Percentiles rank a stretch among this genome's conserved stretches.
Evolutionary conservation across 2,888 invertebrate genomes (phyloP).

Genomic region (Ormyrus rosae): DNA sequence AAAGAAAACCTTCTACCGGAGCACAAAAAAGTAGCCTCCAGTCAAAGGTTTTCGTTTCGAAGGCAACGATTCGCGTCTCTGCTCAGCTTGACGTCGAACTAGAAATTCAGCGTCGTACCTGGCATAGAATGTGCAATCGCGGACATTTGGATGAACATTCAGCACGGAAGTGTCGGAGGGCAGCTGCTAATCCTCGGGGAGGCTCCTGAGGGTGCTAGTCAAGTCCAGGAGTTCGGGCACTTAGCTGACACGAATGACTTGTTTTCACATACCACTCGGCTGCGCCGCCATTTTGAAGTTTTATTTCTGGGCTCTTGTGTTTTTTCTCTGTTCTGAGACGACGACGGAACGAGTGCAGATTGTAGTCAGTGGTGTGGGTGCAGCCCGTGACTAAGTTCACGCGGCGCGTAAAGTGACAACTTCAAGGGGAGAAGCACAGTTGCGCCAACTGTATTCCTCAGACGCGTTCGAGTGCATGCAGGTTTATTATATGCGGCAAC

Average conservation of each 20-base stretch:
- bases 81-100: too few relatives aligned
- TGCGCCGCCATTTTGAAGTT: constrained; percentile 75
- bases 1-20: not conserved
- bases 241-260: not conserved
- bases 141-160: constrained; percentile 75
- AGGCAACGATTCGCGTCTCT: constrained; percentile 13
- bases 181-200: constrained; percentile 30
- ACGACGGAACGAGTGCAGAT: too few relatives aligned
- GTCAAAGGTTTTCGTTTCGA: not conserved
- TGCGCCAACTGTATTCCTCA: too few relatives aligned
- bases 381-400: too few relatives aligned
- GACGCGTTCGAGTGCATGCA: too few relatives aligned
- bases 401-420: too few relatives aligned
- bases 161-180: constrained; percentile 61
- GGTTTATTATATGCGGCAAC: too few relatives aligned
- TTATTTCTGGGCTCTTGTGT: constrained; percentile 51
- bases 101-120: constrained; percentile 65
- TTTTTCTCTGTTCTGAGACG: not conserved
- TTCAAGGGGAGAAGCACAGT: too few relatives aligned
- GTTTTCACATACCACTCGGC: constrained; percentile 54
- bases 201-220: constrained; percentile 19
- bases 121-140: constrained; percentile 75
- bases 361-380: too few relatives aligned
- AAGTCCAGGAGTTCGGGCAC: constrained; percentile 2
- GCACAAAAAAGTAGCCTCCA: not conserved